phyloP scores from a whole-genome alignment of 2,113 vertebrate genomes.

The Clinocottus analis region DNA sequence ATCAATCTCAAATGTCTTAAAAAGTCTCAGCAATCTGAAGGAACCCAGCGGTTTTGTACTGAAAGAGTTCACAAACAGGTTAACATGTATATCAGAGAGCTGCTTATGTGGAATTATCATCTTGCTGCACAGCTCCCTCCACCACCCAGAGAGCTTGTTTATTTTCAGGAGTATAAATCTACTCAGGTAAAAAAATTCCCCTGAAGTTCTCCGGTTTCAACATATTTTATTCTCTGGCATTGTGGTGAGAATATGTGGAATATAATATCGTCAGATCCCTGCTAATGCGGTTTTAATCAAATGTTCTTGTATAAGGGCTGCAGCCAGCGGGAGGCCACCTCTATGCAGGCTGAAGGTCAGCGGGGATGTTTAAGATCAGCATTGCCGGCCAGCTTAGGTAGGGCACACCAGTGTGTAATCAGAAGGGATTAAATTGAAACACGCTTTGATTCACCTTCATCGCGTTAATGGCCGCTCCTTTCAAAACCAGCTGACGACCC shows the following conservation, averaged over 20 bases:
- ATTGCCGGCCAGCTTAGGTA: conserved; percentile 41
- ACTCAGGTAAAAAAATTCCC: conserved; percentile 3
- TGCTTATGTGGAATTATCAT: conserved; percentile 34
- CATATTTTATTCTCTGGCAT: background rate
- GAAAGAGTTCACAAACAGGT: conserved; percentile 17
- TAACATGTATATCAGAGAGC: conserved; percentile 22
- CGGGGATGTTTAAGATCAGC: conserved; percentile 59
- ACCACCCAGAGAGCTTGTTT: conserved; percentile 40
- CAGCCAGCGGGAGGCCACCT: conserved; percentile 31
- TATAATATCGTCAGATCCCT: conserved; percentile 11
- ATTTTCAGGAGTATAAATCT: background rate
- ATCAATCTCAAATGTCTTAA: background rate
- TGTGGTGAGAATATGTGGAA: background rate
- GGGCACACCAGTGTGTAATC: conserved; percentile 67
- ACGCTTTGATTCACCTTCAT: conserved; percentile 71
- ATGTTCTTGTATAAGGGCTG: conserved; percentile 16
- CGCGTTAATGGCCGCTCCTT: conserved; percentile 55
- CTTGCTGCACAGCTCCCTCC: conserved; percentile 27
- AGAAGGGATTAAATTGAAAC: conserved; percentile 69
- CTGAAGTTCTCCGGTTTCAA: background rate
- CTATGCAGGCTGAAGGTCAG: conserved; percentile 59
- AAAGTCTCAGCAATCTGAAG: background rate
- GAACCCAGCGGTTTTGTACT: background rate
- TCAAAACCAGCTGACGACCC: conserved; percentile 29
- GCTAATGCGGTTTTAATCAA: conserved; percentile 38